These are phyloP conservation scores for Ranitomeya variabilis DNA, from an alignment of 2,113 vertebrate genomes.

Conservation along the genomic window DNA sequence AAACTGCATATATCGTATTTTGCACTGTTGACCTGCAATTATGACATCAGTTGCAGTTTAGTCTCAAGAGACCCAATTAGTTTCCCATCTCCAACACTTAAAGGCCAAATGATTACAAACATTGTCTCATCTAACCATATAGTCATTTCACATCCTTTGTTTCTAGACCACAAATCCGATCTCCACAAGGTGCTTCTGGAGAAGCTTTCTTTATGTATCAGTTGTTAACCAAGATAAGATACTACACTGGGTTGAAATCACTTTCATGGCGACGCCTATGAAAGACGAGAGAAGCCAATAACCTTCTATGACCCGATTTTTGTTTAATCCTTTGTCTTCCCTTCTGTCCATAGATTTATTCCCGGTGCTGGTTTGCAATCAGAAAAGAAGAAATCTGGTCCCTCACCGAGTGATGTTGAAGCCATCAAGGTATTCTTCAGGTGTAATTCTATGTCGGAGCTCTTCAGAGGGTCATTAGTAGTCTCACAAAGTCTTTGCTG, in stretches of 20 bases:
- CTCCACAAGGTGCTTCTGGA: conserved; percentile 78
- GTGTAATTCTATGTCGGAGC: not conserved
- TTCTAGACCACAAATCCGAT: no score
- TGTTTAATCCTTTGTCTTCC: not conserved
- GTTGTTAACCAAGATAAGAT: conserved; percentile 95
- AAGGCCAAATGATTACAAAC: not conserved
- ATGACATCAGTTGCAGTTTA: not conserved
- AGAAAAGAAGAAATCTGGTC: conserved; percentile 90
- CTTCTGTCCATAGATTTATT: conserved; percentile 78
- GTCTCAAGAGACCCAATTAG: no score
- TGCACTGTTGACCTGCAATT: not conserved
- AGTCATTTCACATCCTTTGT: not conserved
- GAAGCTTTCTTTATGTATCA: conserved; percentile 83
- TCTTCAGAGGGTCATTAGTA: not conserved
- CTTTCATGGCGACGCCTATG: conserved; percentile 75
- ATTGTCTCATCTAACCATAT: not conserved
- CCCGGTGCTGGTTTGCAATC: conserved; percentile 85
- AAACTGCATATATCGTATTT: not conserved
- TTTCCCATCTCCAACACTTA: no score
- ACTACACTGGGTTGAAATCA: conserved; percentile 84
- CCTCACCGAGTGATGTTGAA: conserved; percentile 89
- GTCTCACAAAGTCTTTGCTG: not conserved
- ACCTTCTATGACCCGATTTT: not conserved
- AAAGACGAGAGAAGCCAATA: conserved; percentile 76
- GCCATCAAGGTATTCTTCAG: conserved; percentile 87